A percentile compares a stretch with the other conserved stretches of the same genome.
Evolutionary conservation across 2,888 invertebrate genomes (phyloP).

Genomic region (Platycheirus albimanus): DNA sequence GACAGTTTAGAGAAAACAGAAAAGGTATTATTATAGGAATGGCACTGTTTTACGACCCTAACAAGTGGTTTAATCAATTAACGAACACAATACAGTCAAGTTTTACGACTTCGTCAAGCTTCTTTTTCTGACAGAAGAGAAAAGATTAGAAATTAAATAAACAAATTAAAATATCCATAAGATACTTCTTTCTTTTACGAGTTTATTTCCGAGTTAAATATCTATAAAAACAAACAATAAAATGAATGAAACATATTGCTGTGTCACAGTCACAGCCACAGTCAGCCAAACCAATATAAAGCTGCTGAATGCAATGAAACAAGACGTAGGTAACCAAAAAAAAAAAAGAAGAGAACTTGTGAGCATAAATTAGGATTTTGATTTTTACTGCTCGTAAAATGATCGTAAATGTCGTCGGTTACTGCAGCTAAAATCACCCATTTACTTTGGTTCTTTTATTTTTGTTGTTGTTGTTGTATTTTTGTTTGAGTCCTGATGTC

Average conservation of each 20-base stretch:
- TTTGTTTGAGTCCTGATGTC: constrained; percentile 78
- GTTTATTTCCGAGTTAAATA: constrained; percentile 61
- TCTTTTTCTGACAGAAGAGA: constrained; percentile 1
- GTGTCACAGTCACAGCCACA: background rate
- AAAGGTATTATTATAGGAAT: background rate
- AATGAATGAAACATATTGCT: constrained; percentile 32
- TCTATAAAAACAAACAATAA: constrained; percentile 64
- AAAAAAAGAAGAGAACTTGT: too few relatives aligned
- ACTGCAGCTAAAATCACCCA: constrained; percentile 83
- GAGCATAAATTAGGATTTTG: constrained; percentile 78
- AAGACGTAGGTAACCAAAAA: constrained; percentile 57
- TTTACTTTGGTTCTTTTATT: constrained; percentile 78
- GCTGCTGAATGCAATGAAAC: constrained; percentile 54
- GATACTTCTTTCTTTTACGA: constrained; percentile 21
- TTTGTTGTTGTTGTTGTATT: constrained; percentile 75
- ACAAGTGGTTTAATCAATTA: constrained; percentile 57
- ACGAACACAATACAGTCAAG: constrained; percentile 8
- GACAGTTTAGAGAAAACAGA: background rate
- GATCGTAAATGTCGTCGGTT: constrained; percentile 83
- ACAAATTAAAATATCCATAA: constrained; percentile 50
- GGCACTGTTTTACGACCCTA: constrained; percentile 32
- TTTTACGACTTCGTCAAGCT: constrained; percentile 50
- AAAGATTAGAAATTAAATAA: constrained; percentile 20
- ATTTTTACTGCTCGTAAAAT: constrained; percentile 83
- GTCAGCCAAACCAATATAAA: background rate